Percentiles rank a stretch among this genome's conserved stretches.
Evolutionary conservation across 2,888 invertebrate genomes (phyloP).

Genomic region (Meiosimyza platycephala): DNA sequence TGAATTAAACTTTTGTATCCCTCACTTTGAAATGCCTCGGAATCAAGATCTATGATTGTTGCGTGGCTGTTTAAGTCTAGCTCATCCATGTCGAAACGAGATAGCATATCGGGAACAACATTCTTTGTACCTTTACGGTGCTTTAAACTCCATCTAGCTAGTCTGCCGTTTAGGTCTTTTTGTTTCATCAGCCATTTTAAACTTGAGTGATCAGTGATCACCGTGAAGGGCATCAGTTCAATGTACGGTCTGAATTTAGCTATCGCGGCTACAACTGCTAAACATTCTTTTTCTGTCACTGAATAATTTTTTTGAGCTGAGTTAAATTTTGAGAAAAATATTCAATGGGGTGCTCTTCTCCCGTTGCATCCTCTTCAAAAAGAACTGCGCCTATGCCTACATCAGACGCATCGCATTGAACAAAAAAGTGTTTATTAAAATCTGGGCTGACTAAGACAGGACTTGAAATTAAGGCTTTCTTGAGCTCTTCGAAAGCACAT

Average conservation of each 20-base stretch:
- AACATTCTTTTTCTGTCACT: constrained; percentile 16
- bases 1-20: neutral
- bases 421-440: no score
- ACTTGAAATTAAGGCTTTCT: no score
- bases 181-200: constrained; percentile 32
- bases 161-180: constrained; percentile 27
- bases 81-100: constrained; percentile 25
- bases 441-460: no score
- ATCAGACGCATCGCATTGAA: no score
- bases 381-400: no score
- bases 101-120: constrained; percentile 49
- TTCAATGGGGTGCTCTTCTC: constrained; percentile 31
- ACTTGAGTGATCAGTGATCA: constrained; percentile 27
- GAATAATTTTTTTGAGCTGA: constrained; percentile 8
- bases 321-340: constrained; percentile 28
- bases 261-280: constrained; percentile 27
- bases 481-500: no score
- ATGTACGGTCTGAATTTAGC: constrained; percentile 39
- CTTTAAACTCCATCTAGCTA: constrained; percentile 50
- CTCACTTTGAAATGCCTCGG: neutral
- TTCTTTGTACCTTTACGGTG: constrained; percentile 50
- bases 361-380: constrained; percentile 23
- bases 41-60: neutral
- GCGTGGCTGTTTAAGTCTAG: neutral
- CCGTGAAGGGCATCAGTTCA: constrained; percentile 15